Base-by-base conservation (phyloP, 2,888 invertebrate genomes). In the Archips xylosteana region DNA sequence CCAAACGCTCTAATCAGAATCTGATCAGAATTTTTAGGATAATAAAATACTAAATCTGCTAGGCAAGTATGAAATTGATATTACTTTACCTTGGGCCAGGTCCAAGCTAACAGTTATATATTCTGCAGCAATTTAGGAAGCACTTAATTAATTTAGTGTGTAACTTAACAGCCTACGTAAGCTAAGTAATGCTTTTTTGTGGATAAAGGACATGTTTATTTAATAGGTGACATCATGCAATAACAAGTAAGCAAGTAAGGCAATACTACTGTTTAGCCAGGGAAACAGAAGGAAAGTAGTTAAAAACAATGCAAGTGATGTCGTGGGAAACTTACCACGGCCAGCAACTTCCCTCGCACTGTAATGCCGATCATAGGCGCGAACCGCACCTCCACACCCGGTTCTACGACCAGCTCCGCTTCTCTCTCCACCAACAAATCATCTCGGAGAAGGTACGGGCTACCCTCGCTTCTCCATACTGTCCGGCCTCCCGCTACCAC, bases 281-380 rank as follows among this genome's bases (percentile, higher is more conserved):
- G 13, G 32, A 32, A n/a, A 6, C 47, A 6, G 39, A 0, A 42
- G 42, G 39, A 39, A 61, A 45, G 62, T n/a, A 23, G 23, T 10
- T 39, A 45, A 63, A 63, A 63, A 54, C 61, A 69, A 51, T 57
- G 32, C 57, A 32, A 57, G 57, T 57, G 36, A 39, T 4, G 8
- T 70, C 70, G 34, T 49, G 59, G n/a, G 60, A 61, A 74, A 95
- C 96, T 96, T 95, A 99, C 99, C 96, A 97, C 96, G 71, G 99
- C 99, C 75, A 96, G 96, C 45, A 99, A 94, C 78, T 97, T 96
- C 80, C 99, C 99, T 83, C 97, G 96, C 62, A 99, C 97, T 42
- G 98, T 98, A 85, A 99, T 96, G 77, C 99, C 99, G 81, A 98
- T 96, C 94, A 98, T 98, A 2, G 99, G 98, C 5, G 97, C 97